Evolutionary conservation across 53 echinoderm and acorn worm species (phyloP).

Genomic region (Zoroaster sp.): DNA sequence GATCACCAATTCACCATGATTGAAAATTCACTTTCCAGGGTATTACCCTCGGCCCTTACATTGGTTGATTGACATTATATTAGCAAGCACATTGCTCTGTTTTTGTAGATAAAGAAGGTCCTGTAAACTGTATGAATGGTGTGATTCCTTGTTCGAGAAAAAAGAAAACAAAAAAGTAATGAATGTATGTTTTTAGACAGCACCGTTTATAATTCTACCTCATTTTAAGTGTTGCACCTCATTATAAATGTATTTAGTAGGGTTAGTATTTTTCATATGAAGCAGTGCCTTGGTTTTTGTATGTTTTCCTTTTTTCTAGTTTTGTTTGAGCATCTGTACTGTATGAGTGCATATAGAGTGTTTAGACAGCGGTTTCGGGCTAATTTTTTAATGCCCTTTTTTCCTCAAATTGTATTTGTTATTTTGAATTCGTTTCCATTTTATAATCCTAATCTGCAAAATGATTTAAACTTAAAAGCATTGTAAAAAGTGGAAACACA

Average conservation of each 20-base stretch:
- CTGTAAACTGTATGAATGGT: not conserved
- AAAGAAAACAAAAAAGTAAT: not conserved
- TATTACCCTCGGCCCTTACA: not conserved
- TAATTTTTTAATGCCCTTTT: not conserved
- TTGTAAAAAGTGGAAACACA: not conserved
- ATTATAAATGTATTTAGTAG: not conserved
- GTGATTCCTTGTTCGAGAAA: not conserved
- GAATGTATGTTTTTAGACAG: slow-evolving; percentile 23
- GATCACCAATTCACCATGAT: not conserved
- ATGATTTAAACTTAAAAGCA: not conserved
- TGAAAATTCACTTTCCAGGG: not conserved
- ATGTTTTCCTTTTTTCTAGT: not conserved
- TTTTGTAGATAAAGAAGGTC: not conserved
- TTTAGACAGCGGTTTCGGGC: not conserved
- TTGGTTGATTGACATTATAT: not conserved
- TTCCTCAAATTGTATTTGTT: not conserved
- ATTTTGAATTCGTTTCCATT: not conserved
- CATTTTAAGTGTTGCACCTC: slow-evolving; percentile 52
- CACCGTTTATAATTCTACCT: slow-evolving; percentile 54
- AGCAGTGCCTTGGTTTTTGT: slow-evolving; percentile 54
- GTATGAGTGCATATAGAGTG: not conserved
- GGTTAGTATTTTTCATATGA: not conserved
- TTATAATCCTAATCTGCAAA: not conserved
- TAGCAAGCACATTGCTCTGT: not conserved
- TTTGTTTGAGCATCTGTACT: not conserved